A percentile compares a stretch with the other conserved stretches of the same genome.
Evolutionary conservation across 2,888 invertebrate genomes (phyloP).

Genomic region (Nomada ruficornis): DNA sequence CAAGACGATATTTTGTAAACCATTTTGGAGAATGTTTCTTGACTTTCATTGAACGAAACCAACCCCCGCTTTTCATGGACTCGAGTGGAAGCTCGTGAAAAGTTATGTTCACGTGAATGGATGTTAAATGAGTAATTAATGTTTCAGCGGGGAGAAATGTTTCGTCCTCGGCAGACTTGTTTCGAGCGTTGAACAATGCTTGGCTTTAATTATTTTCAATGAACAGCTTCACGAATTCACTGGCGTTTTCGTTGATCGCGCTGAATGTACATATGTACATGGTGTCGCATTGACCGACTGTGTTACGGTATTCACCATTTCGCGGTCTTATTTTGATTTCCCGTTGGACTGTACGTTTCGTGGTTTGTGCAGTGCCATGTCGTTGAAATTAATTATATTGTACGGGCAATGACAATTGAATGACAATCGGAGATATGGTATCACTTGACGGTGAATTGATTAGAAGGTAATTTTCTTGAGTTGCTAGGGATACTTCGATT

Average conservation of each 20-base stretch:
- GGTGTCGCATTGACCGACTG: background rate
- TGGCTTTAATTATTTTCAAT: slow-evolving; percentile 37
- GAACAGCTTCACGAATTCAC: background rate
- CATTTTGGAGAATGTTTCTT: background rate
- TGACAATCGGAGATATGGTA: background rate
- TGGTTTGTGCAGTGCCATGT: no score
- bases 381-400: background rate
- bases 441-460: no score
- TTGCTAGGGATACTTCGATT: no score
- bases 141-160: background rate
- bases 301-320: background rate
- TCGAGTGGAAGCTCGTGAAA: slow-evolving; percentile 22
- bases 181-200: slow-evolving; percentile 29
- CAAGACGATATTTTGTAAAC: background rate
- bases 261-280: no score
- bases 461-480: no score
- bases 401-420: background rate
- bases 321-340: background rate
- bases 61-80: background rate
- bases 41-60: background rate
- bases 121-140: slow-evolving; percentile 35
- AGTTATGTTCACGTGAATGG: slow-evolving; percentile 20
- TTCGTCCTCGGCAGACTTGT: background rate
- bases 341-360: background rate
- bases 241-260: background rate